Evolutionary conservation across 1,140 invertebrate genomes (phyloP).

Genomic region (Drosophila kepulauana): DNA sequence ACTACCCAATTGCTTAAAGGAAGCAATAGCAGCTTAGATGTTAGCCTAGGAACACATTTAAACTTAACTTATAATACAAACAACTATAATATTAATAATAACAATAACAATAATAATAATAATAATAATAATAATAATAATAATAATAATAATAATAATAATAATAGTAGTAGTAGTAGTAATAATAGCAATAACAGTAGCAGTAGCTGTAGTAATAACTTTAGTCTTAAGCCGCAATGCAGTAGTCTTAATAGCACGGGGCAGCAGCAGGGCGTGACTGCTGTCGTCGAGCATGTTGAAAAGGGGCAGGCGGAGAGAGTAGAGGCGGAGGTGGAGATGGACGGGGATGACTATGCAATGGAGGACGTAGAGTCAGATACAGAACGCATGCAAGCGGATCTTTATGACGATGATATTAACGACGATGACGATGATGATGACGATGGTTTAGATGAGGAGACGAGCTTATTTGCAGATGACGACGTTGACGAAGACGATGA

Average conservation of each 20-base stretch:
- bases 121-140: constrained; percentile 37
- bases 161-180: constrained; percentile 37
- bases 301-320: constrained; percentile 10
- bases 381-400: constrained; percentile 78
- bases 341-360: constrained; percentile 64
- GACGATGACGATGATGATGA: constrained; percentile 61
- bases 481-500: constrained; percentile 42
- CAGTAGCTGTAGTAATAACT: constrained; percentile 67
- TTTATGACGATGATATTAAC: constrained; percentile 63
- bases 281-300: constrained; percentile 1
- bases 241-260: constrained; percentile 61
- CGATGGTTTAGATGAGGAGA: constrained; percentile 59
- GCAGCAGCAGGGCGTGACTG: constrained; percentile 42
- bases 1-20: constrained; percentile 83
- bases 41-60: constrained; percentile 84
- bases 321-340: constrained; percentile 23
- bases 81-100: constrained; percentile 47
- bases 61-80: constrained; percentile 72
- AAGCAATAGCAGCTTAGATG: constrained; percentile 85
- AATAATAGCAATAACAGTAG: constrained; percentile 49
- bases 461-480: constrained; percentile 39
- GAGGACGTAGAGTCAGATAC: constrained; percentile 58
- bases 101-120: constrained; percentile 42
- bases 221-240: constrained; percentile 65
- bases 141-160: constrained; percentile 42